Evolutionary conservation across 2,888 invertebrate genomes (phyloP).

Genomic region (Polydrusus cervinus): DNA sequence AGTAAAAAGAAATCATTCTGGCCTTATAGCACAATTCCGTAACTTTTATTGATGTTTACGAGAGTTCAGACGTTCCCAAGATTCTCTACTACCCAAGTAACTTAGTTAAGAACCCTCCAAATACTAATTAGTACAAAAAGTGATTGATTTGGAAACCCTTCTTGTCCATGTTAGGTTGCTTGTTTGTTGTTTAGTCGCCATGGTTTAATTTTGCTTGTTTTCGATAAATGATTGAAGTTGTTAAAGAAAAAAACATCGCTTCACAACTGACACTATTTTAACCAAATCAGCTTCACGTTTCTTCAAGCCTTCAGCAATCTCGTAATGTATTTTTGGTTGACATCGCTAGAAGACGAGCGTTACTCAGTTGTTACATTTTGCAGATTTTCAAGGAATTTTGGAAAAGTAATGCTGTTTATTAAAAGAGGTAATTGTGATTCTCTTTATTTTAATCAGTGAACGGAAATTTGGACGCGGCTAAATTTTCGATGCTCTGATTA

Average conservation of each 20-base stretch:
- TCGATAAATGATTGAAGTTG: constrained; percentile 9
- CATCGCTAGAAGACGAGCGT: too few species aligned
- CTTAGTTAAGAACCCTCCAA: constrained; percentile 34
- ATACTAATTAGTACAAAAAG: constrained; percentile 43
- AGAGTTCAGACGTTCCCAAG: constrained; percentile 14
- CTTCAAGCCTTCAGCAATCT: too few species aligned
- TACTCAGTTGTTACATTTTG: too few species aligned
- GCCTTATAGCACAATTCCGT: constrained; percentile 37
- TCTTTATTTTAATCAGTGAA: too few species aligned
- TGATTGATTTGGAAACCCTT: constrained; percentile 39
- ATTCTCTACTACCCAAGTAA: constrained; percentile 28
- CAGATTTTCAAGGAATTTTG: too few species aligned
- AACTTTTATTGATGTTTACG: constrained; percentile 42
- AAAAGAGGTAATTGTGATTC: too few species aligned
- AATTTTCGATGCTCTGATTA: too few species aligned
- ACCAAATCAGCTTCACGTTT: too few species aligned
- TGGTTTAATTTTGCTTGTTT: constrained; percentile 27
- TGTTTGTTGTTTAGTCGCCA: constrained; percentile 9
- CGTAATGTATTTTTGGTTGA: too few species aligned
- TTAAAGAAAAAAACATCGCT: neutral
- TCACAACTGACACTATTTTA: neutral
- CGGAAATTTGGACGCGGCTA: too few species aligned
- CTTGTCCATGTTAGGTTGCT: constrained; percentile 25
- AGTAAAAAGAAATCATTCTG: constrained; percentile 34
- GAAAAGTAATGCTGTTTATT: too few species aligned